phyloP scores from a whole-genome alignment of 2,797 vertebrate species.

The Takifugu ocellatus region DNA sequence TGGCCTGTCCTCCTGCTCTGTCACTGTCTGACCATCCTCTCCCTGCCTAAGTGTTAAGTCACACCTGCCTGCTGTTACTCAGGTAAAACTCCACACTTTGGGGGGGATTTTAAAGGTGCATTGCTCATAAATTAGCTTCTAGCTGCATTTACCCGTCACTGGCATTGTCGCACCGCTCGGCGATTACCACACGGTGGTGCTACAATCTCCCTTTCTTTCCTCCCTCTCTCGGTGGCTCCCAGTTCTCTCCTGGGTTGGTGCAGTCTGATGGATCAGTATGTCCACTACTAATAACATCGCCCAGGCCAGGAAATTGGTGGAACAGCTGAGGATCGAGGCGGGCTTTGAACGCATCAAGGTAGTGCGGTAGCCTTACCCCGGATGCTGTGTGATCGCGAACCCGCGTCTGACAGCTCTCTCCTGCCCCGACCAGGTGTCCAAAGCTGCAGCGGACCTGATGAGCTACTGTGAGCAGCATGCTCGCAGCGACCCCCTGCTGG shows the following conservation, averaged over 20 bases:
- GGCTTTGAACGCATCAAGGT: slow-evolving; percentile 96
- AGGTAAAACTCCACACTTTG: slow-evolving; percentile 49
- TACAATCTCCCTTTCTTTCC: slow-evolving; percentile 2
- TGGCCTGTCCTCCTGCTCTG: slow-evolving; percentile 33
- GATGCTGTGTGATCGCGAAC: background rate
- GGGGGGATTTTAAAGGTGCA: background rate
- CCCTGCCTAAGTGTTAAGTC: slow-evolving; percentile 32
- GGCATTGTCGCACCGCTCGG: slow-evolving; percentile 21
- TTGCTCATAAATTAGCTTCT: background rate
- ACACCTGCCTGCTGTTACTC: slow-evolving; percentile 50
- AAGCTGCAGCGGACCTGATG: slow-evolving; percentile 94
- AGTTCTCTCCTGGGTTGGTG: slow-evolving; percentile 71
- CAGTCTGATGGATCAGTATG: slow-evolving; percentile 91
- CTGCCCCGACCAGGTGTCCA: slow-evolving; percentile 82
- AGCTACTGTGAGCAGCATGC: slow-evolving; percentile 96
- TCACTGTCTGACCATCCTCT: slow-evolving; percentile 12
- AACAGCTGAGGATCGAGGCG: slow-evolving; percentile 95
- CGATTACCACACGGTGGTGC: slow-evolving; percentile 47
- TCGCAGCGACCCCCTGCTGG: slow-evolving; percentile 89
- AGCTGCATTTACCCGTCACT: background rate
- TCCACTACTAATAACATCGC: slow-evolving; percentile 96
- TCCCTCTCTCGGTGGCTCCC: slow-evolving; percentile 1
- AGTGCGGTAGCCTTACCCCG: background rate
- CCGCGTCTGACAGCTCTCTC: background rate
- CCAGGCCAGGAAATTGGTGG: slow-evolving; percentile 96